These are phyloP conservation scores for Carassius gibelio DNA, from an alignment of 2,113 vertebrate genomes.

Conservation along the genomic window DNA sequence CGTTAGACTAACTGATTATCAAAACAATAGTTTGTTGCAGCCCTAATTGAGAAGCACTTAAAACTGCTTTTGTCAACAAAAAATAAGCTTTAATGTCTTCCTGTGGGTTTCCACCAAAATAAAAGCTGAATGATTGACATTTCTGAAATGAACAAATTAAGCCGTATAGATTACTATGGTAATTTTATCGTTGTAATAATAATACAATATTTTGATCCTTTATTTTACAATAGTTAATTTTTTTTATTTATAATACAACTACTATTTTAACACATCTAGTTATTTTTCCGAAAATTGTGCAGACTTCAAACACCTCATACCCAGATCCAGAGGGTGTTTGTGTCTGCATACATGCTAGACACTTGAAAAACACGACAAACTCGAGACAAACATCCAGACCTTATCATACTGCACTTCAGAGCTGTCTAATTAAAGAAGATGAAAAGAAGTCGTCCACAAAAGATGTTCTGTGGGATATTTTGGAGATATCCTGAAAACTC, in stretches of 20 bases:
- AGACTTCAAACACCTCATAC: neutral
- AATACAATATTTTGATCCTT: no score
- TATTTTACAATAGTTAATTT: no score
- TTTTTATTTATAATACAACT: no score
- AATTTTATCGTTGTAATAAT: neutral
- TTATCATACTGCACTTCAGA: neutral
- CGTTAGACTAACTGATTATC: no score
- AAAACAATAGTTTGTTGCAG: no score
- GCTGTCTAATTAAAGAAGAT: neutral
- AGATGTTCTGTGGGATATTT: neutral
- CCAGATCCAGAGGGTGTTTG: neutral
- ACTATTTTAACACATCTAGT: no score
- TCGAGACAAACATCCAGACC: neutral
- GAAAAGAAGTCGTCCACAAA: neutral
- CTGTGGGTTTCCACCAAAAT: neutral
- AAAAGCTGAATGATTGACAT: neutral
- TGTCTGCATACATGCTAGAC: neutral
- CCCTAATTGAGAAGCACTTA: neutral
- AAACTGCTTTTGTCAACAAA: neutral
- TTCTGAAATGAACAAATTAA: neutral
- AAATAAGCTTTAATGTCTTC: neutral
- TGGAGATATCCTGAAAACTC: neutral
- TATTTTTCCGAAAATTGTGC: neutral
- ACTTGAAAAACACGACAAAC: neutral
- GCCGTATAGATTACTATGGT: neutral